These are phyloP conservation scores for Mus spretus DNA, from an alignment of 2,797 vertebrate species.

Conservation along the genomic window DNA sequence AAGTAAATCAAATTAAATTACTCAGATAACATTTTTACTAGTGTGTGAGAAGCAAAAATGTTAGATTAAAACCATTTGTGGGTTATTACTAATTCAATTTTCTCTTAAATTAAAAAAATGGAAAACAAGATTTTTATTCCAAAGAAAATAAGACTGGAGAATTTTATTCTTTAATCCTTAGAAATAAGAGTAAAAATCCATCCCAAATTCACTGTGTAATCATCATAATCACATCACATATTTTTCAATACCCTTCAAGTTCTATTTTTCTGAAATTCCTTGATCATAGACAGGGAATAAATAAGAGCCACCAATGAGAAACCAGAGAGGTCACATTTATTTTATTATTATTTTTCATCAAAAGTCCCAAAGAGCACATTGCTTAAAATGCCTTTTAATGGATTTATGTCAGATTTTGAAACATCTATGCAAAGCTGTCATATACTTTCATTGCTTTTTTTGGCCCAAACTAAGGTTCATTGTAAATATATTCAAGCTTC, in stretches of 20 bases:
- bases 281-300: background rate
- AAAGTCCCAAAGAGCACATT: background rate
- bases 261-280: conserved; percentile 15
- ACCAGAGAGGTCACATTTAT: background rate
- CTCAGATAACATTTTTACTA: conserved; percentile 35
- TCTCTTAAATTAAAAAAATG: background rate
- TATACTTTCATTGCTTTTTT: background rate
- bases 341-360: background rate
- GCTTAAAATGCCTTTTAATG: background rate
- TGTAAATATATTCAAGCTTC: background rate
- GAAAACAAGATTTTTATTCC: conserved; percentile 9
- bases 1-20: conserved; percentile 40
- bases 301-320: background rate
- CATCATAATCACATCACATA: background rate
- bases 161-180: background rate
- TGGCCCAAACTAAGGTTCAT: background rate
- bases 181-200: background rate
- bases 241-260: background rate
- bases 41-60: background rate
- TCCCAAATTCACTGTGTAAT: background rate
- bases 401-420: conserved; percentile 9
- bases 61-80: background rate
- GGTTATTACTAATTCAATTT: conserved; percentile 12
- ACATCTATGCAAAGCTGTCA: background rate
- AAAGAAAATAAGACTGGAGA: conserved; percentile 7